Evolutionary conservation across 2,888 invertebrate genomes (phyloP).

Genomic region (Polia nebulosa): DNA sequence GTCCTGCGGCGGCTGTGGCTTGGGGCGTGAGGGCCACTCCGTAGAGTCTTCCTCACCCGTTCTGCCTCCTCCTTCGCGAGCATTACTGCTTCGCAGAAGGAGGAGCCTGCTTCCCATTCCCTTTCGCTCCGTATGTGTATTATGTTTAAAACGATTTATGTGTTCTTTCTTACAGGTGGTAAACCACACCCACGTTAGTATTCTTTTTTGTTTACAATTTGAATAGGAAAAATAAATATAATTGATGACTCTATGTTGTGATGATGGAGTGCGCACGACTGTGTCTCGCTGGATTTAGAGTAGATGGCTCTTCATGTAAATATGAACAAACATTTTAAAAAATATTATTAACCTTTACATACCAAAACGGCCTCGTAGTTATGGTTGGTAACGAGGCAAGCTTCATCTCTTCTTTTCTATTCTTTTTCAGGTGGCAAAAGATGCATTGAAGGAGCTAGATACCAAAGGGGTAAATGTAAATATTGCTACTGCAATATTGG

Average conservation of each 20-base stretch:
- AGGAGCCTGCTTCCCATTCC: no score
- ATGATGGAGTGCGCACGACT: no score
- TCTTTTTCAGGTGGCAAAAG: not conserved
- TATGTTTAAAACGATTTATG: not conserved
- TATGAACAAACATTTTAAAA: no score
- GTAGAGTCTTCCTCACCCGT: no score
- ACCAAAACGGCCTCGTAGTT: not conserved
- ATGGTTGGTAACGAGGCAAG: not conserved
- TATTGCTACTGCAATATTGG: conserved; percentile 7
- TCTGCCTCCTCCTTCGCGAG: no score
- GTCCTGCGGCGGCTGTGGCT: not conserved
- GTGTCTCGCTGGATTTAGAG: no score
- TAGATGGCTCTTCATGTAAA: no score
- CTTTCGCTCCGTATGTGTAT: not conserved
- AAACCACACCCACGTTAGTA: not conserved
- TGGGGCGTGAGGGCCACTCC: no score
- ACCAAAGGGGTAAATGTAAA: conserved; percentile 15
- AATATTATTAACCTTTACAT: no score
- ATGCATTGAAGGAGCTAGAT: conserved; percentile 6
- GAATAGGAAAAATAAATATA: no score
- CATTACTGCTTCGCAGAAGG: no score
- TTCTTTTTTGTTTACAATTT: not conserved
- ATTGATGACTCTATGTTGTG: no score
- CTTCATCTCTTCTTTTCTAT: not conserved
- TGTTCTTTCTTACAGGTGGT: not conserved